These are phyloP conservation scores for Coleophora deauratella DNA, from an alignment of 2,888 invertebrate species.

Conservation along the genomic window DNA sequence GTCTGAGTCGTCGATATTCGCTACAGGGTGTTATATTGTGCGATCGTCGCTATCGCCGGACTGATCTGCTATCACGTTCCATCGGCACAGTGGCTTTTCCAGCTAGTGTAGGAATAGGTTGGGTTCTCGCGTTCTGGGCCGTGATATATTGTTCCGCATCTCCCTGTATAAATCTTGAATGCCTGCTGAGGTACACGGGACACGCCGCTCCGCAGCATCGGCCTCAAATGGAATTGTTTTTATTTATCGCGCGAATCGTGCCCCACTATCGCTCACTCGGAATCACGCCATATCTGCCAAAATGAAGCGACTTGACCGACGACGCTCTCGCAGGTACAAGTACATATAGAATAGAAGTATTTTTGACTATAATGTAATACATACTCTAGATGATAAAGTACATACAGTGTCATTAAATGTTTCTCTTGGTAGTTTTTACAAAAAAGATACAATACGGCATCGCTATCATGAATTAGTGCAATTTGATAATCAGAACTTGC, in stretches of 20 bases:
- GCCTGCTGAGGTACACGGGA: slow-evolving; percentile 74
- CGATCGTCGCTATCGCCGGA: slow-evolving; percentile 44
- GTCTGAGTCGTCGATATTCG: slow-evolving; percentile 26
- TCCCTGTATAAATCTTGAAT: slow-evolving; percentile 71
- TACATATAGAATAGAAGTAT: slow-evolving; percentile 24
- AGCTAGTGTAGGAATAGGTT: slow-evolving; percentile 70
- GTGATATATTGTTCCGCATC: slow-evolving; percentile 73
- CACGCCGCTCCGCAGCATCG: slow-evolving; percentile 59
- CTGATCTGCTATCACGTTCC: slow-evolving; percentile 61
- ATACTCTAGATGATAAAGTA: too few species aligned
- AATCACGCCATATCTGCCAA: slow-evolving; percentile 69
- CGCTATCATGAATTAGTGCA: too few species aligned
- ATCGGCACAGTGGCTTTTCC: slow-evolving; percentile 65
- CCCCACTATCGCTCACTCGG: slow-evolving; percentile 66
- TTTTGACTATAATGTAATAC: neutral
- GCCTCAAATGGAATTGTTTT: slow-evolving; percentile 74
- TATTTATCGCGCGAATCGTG: slow-evolving; percentile 72
- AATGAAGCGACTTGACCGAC: slow-evolving; percentile 51
- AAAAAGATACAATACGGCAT: too few species aligned
- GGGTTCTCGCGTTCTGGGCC: slow-evolving; percentile 66
- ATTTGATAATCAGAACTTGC: too few species aligned
- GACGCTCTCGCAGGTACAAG: slow-evolving; percentile 37
- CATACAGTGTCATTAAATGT: too few species aligned
- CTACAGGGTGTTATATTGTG: slow-evolving; percentile 39
- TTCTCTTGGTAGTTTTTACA: too few species aligned